These are phyloP conservation scores for Drosophila trapezifrons DNA, from an alignment of 1,140 invertebrate genomes.

Conservation along the genomic window DNA sequence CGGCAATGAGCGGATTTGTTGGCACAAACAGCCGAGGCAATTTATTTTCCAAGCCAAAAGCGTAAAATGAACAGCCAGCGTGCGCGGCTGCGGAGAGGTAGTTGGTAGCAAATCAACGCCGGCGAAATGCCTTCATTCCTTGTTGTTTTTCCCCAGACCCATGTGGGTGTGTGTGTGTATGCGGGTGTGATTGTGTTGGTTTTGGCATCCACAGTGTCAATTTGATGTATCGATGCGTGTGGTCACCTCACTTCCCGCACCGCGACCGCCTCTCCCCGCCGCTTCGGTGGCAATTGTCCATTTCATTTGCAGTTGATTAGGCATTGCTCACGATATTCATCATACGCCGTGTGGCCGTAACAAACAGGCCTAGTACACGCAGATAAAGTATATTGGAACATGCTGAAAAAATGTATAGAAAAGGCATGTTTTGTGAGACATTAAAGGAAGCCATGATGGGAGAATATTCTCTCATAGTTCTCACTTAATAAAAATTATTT, in stretches of 20 bases:
- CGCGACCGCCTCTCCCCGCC: background rate
- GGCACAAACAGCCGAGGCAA: slow-evolving; percentile 74
- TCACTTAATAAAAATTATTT: background rate
- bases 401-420: background rate
- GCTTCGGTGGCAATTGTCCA: slow-evolving; percentile 69
- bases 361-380: background rate
- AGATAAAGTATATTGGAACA: background rate
- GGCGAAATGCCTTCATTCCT: slow-evolving; percentile 12
- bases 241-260: slow-evolving; percentile 52
- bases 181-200: slow-evolving; percentile 46
- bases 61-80: slow-evolving; percentile 63
- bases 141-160: slow-evolving; percentile 28
- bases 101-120: slow-evolving; percentile 42
- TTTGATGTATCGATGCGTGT: slow-evolving; percentile 79
- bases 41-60: slow-evolving; percentile 74
- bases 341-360: slow-evolving; percentile 60
- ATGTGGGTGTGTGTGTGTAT: slow-evolving; percentile 18
- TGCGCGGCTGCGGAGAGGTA: slow-evolving; percentile 12
- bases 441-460: background rate
- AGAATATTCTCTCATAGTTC: too few species aligned
- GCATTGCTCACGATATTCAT: slow-evolving; percentile 69
- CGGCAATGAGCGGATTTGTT: slow-evolving; percentile 79
- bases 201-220: slow-evolving; percentile 60
- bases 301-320: slow-evolving; percentile 82
- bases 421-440: background rate